Conservation (phyloP, 2,113 vertebrate species). For the Turdus rufiventris region DNA sequence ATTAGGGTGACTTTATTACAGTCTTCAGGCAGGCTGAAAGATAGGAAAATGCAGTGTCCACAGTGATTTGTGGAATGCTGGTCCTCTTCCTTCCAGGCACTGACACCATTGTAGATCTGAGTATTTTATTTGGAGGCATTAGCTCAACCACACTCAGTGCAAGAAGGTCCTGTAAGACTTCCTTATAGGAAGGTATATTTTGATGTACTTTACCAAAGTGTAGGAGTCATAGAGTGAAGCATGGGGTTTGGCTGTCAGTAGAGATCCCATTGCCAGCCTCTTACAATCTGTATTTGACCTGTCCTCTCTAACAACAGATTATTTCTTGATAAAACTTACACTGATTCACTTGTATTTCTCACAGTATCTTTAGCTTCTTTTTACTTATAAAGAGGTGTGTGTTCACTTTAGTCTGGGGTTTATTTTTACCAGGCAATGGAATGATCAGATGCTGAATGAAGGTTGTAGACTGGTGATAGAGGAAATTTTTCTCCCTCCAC, state of each 20-base stretch:
- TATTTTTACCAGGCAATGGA: constrained; percentile 69
- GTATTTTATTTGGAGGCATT: constrained; percentile 79
- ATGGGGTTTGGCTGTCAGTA: neutral
- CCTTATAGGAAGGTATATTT: constrained; percentile 67
- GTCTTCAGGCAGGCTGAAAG: constrained; percentile 82
- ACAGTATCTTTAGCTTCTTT: neutral
- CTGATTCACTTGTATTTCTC: neutral
- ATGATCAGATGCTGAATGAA: constrained; percentile 71
- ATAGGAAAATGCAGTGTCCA: constrained; percentile 77
- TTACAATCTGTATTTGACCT: neutral
- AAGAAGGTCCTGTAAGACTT: constrained; percentile 58
- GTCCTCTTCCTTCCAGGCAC: constrained; percentile 74
- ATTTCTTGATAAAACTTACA: neutral
- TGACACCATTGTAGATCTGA: constrained; percentile 69
- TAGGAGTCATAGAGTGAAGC: neutral
- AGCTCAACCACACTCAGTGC: constrained; percentile 68
- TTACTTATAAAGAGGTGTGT: neutral
- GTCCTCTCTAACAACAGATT: neutral
- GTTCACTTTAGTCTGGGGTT: neutral
- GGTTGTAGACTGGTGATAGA: constrained; percentile 79
- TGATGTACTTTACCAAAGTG: neutral
- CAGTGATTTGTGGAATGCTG: constrained; percentile 77
- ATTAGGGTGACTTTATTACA: constrained; percentile 81
- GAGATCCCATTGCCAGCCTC: neutral
- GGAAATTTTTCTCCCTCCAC: constrained; percentile 73